Evolutionary conservation across 2,888 invertebrate genomes (phyloP), one percentile per base, ranked within the genome.

Genomic region (Ariolimax columbianus): DNA sequence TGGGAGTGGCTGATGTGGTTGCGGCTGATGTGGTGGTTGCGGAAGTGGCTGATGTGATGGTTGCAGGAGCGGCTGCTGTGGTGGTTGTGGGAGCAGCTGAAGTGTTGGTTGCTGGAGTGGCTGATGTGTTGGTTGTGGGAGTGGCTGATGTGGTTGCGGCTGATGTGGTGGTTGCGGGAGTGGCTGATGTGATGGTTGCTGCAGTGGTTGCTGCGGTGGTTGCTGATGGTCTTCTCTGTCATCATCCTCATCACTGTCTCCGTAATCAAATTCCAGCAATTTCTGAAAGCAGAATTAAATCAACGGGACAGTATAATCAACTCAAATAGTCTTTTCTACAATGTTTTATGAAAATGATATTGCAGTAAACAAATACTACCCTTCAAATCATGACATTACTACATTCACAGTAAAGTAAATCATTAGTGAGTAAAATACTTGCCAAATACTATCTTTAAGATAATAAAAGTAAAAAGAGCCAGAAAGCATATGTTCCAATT

Each of bases 221-320:
- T 88, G 87, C 19, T 81, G 72, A 36, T 78, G 72, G 23, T 87
- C 87, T 68, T 87, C 87, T 33, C 86, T 89, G 17, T 96, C 96
- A 26, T 97, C 97, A 83, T 97, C 97, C 88, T 98, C 98, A 90
- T 97, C 97, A 84, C 97, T 94, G 86, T 95, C 95, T 19, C 94
- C 97, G 93, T 98, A 98, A 94, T 98, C 98, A 94, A 97, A 98
- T 94, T 98, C 97, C 86, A 98, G 95, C 33, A 98, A 94, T 93
- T 97, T 97, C 92, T 97, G 88, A 23, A 77, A 78, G 30, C n/a
- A 30, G 47, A 66, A 73, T 43, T 3, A 43, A 70, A 36, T 30
- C 40, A 1, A 70, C 4, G 14, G 70, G 4, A 19, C 1, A 33
- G 17, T 14, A 68, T 68, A 17, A 3, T 43, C 73, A 40, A 73